Base-by-base conservation (phyloP, 1,140 invertebrate species). In the Homalodisca vitripennis region DNA sequence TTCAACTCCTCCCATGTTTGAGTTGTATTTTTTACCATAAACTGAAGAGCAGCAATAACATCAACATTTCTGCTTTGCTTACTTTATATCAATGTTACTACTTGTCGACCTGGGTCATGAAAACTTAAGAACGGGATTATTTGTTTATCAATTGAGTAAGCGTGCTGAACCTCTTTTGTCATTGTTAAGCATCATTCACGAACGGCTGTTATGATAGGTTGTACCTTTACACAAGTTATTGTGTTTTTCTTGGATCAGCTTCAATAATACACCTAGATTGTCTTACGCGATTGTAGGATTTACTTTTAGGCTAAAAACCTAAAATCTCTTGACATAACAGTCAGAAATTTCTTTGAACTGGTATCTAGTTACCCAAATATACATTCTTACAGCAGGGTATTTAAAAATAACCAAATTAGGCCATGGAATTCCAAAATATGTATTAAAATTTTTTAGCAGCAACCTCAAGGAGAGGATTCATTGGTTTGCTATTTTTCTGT, bases 1-100 rank as follows among this genome's bases (percentile, higher is more conserved):
- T 79, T n/a, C 77, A 14, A 79, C 73, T 26, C 78, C 77, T 32
- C 77, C 76, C 77, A 78, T 78, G 67, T 10, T 10, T 17, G 34
- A n/a, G n/a, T n/a, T 53, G 20, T 53, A 6, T 22, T 22, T 53
- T 53, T 53, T 6, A 53, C 48, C 48, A n/a, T n/a, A n/a, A 17
- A 53, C 22, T 12, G 48, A 6, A 12, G 48, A 20, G 27, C 57
- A 62, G 3, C 13, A 3, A 26, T n/a, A 26, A 62, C 57, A 26
- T 62, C 57, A 12, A 62, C 22, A 12, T 29, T 12, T 20, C 12
- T 17, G 13, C 30, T n/a, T 62, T 12, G 31, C 26, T 57, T 62
- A 29, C 34, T 30, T 30, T 62, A 26, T n/a, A 20, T 53, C 67
- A 41, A 14, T 29, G 3, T 71, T 13, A 75, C 73, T 68, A 53